phyloP scores from a whole-genome alignment of 35 echinoderm and acorn worm genomes.

The Patiria miniata region DNA sequence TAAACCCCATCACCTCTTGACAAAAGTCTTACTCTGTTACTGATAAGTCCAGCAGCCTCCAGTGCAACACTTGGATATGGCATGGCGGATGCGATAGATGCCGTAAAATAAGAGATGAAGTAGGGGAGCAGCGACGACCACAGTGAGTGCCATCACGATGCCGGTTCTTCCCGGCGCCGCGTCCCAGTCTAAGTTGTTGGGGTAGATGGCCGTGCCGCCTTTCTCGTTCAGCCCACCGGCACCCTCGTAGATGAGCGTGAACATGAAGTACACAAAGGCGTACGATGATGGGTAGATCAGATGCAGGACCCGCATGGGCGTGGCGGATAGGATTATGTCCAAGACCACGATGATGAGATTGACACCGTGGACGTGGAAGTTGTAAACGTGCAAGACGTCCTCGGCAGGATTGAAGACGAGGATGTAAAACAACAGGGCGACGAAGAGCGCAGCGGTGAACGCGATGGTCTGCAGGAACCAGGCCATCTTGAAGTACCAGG shows the following conservation, averaged over 20 bases:
- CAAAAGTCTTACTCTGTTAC: too few species aligned
- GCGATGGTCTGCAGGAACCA: conserved; percentile 59
- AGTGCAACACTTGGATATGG: conserved; percentile 48
- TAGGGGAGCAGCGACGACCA: conserved; percentile 59
- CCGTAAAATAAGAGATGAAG: conserved; percentile 67
- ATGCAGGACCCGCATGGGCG: conserved; percentile 71
- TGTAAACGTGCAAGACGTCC: conserved; percentile 45
- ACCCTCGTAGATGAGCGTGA: conserved; percentile 68
- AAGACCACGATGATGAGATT: conserved; percentile 50
- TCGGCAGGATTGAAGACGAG: conserved; percentile 61
- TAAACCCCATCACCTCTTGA: too few species aligned
- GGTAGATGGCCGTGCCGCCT: conserved; percentile 69
- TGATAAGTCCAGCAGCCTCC: background rate
- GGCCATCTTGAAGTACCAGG: conserved; percentile 79
- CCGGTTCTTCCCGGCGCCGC: background rate
- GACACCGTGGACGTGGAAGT: conserved; percentile 68
- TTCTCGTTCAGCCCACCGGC: conserved; percentile 72
- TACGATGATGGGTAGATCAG: conserved; percentile 49
- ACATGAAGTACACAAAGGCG: conserved; percentile 64
- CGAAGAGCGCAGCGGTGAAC: conserved; percentile 45
- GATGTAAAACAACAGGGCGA: conserved; percentile 62
- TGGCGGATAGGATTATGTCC: conserved; percentile 60
- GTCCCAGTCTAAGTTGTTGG: conserved; percentile 62
- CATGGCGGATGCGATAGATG: conserved; percentile 47
- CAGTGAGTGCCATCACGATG: conserved; percentile 25